These are phyloP conservation scores for Miniopterus natalensis DNA, from an alignment of 2,113 vertebrate species.

Conservation along the genomic window DNA sequence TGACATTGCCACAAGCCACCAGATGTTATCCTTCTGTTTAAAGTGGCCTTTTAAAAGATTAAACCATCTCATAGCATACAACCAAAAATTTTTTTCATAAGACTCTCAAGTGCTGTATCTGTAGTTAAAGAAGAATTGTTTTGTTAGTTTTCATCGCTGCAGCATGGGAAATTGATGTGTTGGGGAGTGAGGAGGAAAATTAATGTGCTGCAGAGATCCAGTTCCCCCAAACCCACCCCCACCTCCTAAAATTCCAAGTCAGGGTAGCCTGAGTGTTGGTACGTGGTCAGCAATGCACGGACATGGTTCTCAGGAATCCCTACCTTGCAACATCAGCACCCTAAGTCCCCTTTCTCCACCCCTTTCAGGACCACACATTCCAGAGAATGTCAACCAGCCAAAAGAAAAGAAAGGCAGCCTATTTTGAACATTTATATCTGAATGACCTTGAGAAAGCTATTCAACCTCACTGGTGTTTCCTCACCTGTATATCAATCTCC, in stretches of 20 bases:
- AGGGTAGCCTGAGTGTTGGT: not conserved
- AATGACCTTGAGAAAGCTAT: slow-evolving; percentile 49
- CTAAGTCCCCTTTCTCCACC: not conserved
- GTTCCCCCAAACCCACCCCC: not conserved
- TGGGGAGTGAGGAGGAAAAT: not conserved
- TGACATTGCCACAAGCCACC: not conserved
- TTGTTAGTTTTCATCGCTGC: not conserved
- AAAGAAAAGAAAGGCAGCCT: not conserved
- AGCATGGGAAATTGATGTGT: not conserved
- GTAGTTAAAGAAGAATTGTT: not conserved
- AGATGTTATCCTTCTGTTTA: slow-evolving; percentile 2
- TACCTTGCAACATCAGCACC: not conserved
- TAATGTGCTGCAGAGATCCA: not conserved
- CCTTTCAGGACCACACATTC: not conserved
- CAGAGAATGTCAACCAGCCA: not conserved
- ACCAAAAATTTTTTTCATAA: not conserved
- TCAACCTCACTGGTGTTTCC: not conserved
- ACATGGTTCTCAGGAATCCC: not conserved
- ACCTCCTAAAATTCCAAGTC: not conserved
- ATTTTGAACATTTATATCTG: not conserved
- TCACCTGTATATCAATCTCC: not conserved
- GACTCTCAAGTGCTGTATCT: not conserved
- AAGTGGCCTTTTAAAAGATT: slow-evolving; percentile 12
- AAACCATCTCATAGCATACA: not conserved
- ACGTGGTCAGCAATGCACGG: not conserved